A percentile compares a stretch with the other conserved stretches of the same genome.
phyloP scores from a whole-genome alignment of 2,113 vertebrate genomes.

The Turdus rufiventris region DNA sequence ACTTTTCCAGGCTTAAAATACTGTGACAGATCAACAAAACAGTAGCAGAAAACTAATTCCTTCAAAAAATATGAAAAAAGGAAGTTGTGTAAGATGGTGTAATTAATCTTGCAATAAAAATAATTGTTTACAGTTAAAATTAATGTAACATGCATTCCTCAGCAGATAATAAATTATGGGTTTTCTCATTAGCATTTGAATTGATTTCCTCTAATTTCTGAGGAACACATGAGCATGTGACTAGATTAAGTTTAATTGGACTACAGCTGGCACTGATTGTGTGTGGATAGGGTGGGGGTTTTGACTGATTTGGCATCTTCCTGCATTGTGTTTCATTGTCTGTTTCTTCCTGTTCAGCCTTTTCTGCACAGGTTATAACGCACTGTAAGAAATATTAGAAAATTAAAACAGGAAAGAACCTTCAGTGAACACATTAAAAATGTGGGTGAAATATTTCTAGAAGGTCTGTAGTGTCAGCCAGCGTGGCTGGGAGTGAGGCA shows the following conservation, averaged over 20 bases:
- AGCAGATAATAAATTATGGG: constrained; percentile 88
- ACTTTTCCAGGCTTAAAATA: constrained; percentile 71
- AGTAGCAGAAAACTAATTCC: constrained; percentile 75
- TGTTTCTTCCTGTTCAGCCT: not conserved
- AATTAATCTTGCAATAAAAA: constrained; percentile 90
- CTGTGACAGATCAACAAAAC: constrained; percentile 77
- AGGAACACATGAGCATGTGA: constrained; percentile 81
- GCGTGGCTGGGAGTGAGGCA: fast-evolving
- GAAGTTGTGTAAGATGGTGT: constrained; percentile 80
- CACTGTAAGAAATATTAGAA: not conserved
- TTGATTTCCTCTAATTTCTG: constrained; percentile 89
- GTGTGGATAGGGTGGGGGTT: constrained; percentile 58
- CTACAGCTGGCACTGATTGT: constrained; percentile 80
- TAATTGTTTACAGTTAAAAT: constrained; percentile 90
- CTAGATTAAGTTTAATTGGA: constrained; percentile 86
- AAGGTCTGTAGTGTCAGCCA: not conserved
- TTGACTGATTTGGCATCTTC: constrained; percentile 68
- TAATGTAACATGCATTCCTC: constrained; percentile 87
- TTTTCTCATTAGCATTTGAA: constrained; percentile 88
- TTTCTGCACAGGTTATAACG: not conserved
- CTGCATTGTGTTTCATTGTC: constrained; percentile 60
- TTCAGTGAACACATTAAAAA: not conserved
- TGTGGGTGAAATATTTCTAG: not conserved
- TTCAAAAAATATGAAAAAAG: constrained; percentile 80
- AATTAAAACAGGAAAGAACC: not conserved